These are phyloP conservation scores for Proctacanthus coquilletti DNA, from an alignment of 1,140 invertebrate genomes.

Conservation along the genomic window DNA sequence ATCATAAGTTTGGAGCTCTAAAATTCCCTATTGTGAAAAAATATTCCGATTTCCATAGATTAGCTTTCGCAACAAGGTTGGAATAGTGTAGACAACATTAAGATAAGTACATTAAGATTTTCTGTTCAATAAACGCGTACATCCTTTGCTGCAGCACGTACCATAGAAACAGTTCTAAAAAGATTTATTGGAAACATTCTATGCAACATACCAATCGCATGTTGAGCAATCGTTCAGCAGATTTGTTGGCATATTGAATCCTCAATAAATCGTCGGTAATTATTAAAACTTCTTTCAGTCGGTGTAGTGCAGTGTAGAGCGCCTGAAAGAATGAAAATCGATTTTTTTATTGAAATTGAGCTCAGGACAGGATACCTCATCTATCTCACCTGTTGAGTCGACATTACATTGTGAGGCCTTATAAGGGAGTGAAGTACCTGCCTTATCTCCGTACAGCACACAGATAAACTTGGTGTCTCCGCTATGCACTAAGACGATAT, in stretches of 20 bases:
- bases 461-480: constrained; percentile 49
- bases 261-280: constrained; percentile 70
- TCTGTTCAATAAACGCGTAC: no score
- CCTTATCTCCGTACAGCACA: constrained; percentile 56
- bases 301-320: constrained; percentile 70
- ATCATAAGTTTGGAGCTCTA: no score
- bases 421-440: constrained; percentile 54
- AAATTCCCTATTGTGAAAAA: no score
- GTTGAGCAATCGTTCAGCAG: constrained; percentile 26
- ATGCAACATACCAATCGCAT: constrained; percentile 22
- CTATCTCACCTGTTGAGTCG: constrained; percentile 31
- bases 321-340: constrained; percentile 35
- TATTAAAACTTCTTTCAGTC: constrained; percentile 69
- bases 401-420: constrained; percentile 33
- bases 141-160: no score
- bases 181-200: not conserved
- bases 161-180: no score
- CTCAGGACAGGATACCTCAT: no score
- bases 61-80: no score
- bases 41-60: no score
- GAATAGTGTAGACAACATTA: no score
- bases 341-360: no score
- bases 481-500: constrained; percentile 43
- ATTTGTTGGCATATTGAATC: constrained; percentile 44
- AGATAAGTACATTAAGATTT: no score